Evolutionary conservation across 2,113 vertebrate species (phyloP), one percentile per base, ranked within the genome.

Genomic region (Pimephales promelas): DNA sequence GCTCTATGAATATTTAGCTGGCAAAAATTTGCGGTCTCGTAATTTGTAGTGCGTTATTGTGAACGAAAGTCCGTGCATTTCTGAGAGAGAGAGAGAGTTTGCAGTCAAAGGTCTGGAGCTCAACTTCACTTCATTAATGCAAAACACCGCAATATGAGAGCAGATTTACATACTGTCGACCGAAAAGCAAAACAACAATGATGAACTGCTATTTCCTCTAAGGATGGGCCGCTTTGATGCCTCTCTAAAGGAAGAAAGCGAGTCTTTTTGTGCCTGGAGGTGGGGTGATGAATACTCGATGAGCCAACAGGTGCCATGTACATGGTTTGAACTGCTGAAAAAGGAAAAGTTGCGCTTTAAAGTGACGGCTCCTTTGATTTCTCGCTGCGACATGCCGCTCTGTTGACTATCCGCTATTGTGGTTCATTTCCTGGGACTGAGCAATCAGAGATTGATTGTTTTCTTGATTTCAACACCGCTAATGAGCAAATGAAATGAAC

Each of bases 41-140:
- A 52, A 80, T 85, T 83, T 56, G 45, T 68, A 52, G 49, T 49
- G 71, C 31, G 61, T 80, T 72, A 57, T 71, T 82, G 54, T 73
- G n/a, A 68, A 72, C 36, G 28, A n/a, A n/a, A 54, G 36, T 68
- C 34, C 4, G 45, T 10, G 28, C n/a, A 13, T 71, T 54, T 84
- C 10, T 72, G 71, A 31, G 24, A 16, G 75, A 62, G 49, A 78
- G 34, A 75, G 24, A 62, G 57, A 0, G 0, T 59, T 93, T 90
- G 90, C 89, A 92, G 90, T 88, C 88, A 86, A 85, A 88, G 88
- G 91, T 88, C 88, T 86, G 76, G 83, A 84, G 71, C 89, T 89
- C 85, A 85, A 90, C 88, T 92, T 90, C 88, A 88, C 88, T 86
- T 91, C 90, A 93, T 91, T 91, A 92, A 89, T 88, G 90, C 85